A percentile compares a stretch with the other conserved stretches of the same genome.
phyloP scores from a whole-genome alignment of 1,140 invertebrate genomes.

The Littorina saxatilis region DNA sequence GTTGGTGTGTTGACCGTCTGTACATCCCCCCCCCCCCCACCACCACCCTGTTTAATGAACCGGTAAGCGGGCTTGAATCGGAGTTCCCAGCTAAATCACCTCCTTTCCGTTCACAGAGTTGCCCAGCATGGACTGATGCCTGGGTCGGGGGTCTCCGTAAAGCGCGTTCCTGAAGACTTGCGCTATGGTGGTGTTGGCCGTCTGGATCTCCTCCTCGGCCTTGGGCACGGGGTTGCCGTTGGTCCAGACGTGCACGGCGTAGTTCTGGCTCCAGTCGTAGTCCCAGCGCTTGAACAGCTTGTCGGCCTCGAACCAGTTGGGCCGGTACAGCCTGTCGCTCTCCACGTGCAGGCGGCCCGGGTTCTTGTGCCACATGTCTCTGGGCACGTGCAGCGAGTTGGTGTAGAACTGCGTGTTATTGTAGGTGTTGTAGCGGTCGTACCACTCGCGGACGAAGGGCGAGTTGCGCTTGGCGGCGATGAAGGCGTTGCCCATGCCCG shows the following conservation, averaged over 20 bases:
- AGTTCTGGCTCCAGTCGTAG: slow-evolving; percentile 48
- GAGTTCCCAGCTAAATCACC: too few relatives aligned
- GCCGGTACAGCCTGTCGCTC: slow-evolving; percentile 41
- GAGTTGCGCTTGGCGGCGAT: slow-evolving; percentile 40
- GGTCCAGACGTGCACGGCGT: slow-evolving; percentile 48
- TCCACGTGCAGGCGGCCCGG: slow-evolving; percentile 42
- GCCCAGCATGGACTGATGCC: not conserved
- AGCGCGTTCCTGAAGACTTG: slow-evolving; percentile 45
- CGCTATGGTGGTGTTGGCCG: slow-evolving; percentile 44
- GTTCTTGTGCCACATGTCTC: slow-evolving; percentile 47
- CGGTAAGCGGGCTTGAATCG: too few relatives aligned
- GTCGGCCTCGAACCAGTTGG: slow-evolving; percentile 51
- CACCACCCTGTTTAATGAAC: too few relatives aligned
- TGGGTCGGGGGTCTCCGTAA: slow-evolving; percentile 38
- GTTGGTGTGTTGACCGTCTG: too few relatives aligned
- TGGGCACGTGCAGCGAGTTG: slow-evolving; percentile 49
- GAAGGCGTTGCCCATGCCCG: slow-evolving; percentile 52
- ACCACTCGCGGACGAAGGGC: slow-evolving; percentile 46
- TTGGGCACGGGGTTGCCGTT: slow-evolving; percentile 45
- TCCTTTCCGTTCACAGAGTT: too few relatives aligned
- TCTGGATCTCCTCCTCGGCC: slow-evolving; percentile 34
- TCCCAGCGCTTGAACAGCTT: slow-evolving; percentile 42
- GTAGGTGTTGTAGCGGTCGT: slow-evolving; percentile 42
- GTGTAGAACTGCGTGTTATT: slow-evolving; percentile 39
- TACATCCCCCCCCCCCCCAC: too few relatives aligned